Evolutionary conservation across 1,140 invertebrate genomes (phyloP).

Genomic region (Cyrtorhinus lividipennis): DNA sequence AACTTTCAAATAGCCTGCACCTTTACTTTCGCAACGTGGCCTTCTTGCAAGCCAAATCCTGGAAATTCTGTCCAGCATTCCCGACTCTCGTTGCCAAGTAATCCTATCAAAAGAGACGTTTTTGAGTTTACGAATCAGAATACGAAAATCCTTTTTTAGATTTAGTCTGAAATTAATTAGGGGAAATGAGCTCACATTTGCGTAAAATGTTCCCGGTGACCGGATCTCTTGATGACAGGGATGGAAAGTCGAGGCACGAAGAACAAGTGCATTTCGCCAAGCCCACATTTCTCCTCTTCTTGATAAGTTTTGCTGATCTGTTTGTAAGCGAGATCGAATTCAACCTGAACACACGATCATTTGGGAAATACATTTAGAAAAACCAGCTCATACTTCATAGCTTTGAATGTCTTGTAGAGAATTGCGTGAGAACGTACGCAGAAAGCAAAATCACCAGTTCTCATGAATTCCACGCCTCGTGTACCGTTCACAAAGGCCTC

Average conservation of each 20-base stretch:
- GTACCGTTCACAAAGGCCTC: constrained; percentile 34
- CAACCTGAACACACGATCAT: too few relatives aligned
- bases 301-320: constrained; percentile 39
- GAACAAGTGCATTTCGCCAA: constrained; percentile 39
- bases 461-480: constrained; percentile 36
- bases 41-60: constrained; percentile 31
- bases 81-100: constrained; percentile 32
- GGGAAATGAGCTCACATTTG: constrained; percentile 34
- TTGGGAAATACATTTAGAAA: too few relatives aligned
- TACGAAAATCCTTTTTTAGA: too few relatives aligned
- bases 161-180: too few relatives aligned
- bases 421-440: constrained; percentile 32
- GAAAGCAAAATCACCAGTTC: constrained; percentile 38
- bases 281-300: constrained; percentile 41
- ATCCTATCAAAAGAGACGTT: constrained; percentile 27
- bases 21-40: constrained; percentile 32
- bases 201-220: constrained; percentile 38
- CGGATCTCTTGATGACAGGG: constrained; percentile 37
- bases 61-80: constrained; percentile 29
- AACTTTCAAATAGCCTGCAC: constrained; percentile 35
- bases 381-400: too few relatives aligned
- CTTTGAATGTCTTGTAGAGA: too few relatives aligned
- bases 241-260: constrained; percentile 36
- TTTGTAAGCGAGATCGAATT: constrained; percentile 37
- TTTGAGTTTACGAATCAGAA: too few relatives aligned